phyloP scores from a whole-genome alignment of 2,113 vertebrate species.

The Equus przewalskii region DNA sequence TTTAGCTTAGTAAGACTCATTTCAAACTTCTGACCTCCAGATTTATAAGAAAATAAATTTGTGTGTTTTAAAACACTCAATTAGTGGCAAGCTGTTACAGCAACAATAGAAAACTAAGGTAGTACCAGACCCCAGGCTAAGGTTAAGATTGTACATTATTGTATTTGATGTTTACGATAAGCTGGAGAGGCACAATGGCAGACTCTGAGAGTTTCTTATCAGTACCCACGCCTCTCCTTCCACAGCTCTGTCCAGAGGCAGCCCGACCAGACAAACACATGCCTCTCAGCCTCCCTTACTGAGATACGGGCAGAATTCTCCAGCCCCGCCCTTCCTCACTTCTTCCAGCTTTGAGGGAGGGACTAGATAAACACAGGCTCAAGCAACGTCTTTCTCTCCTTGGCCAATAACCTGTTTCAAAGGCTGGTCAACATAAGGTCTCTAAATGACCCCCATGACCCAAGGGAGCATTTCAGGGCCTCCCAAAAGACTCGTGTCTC shows the following conservation, averaged over 20 bases:
- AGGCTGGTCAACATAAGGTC: background rate
- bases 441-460: background rate
- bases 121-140: background rate
- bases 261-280: background rate
- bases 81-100: background rate
- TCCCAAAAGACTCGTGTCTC: background rate
- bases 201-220: background rate
- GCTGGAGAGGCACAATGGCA: background rate
- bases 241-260: background rate
- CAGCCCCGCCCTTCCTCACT: background rate
- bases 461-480: background rate
- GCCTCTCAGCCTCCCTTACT: background rate
- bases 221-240: background rate
- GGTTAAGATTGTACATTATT: too few species aligned
- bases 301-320: background rate
- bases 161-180: background rate
- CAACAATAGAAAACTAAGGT: background rate
- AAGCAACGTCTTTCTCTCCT: background rate
- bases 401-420: background rate
- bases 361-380: background rate
- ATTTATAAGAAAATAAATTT: background rate
- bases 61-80: background rate
- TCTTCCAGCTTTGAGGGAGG: background rate
- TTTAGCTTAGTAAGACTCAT: background rate
- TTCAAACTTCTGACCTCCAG: background rate